Percentiles rank a stretch among this genome's conserved stretches.
Evolutionary conservation across 2,113 vertebrate genomes (phyloP).

Genomic region (Holacanthus passer): DNA sequence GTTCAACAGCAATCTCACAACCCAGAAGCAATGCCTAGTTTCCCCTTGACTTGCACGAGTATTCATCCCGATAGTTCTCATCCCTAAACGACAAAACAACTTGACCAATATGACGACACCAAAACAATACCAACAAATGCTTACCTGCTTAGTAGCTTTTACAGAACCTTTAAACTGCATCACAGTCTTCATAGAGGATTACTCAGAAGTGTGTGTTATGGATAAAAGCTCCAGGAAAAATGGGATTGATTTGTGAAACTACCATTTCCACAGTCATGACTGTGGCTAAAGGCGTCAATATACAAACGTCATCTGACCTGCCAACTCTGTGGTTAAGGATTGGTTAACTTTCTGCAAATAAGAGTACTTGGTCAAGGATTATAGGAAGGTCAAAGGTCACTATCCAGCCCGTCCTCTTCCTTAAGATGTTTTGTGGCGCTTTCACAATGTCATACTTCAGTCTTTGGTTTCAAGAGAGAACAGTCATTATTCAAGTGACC

Average conservation of each 20-base stretch:
- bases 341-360: background rate
- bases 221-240: background rate
- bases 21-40: background rate
- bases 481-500: background rate
- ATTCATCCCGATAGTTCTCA: too few relatives aligned
- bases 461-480: background rate
- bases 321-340: background rate
- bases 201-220: background rate
- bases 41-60: slow-evolving; percentile 13
- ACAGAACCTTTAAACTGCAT: background rate
- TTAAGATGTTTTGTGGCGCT: background rate
- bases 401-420: background rate
- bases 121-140: slow-evolving; percentile 13
- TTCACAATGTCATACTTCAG: background rate
- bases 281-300: background rate
- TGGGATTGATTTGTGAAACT: background rate
- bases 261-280: background rate
- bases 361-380: background rate
- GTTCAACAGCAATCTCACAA: slow-evolving; percentile 52
- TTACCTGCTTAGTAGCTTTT: background rate
- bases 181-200: background rate
- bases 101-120: background rate
- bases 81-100: background rate
- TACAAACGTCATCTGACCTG: background rate
- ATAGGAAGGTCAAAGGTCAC: background rate